Evolutionary conservation across 1,140 invertebrate species (phyloP).

Genomic region (Trissolcus basalis): DNA sequence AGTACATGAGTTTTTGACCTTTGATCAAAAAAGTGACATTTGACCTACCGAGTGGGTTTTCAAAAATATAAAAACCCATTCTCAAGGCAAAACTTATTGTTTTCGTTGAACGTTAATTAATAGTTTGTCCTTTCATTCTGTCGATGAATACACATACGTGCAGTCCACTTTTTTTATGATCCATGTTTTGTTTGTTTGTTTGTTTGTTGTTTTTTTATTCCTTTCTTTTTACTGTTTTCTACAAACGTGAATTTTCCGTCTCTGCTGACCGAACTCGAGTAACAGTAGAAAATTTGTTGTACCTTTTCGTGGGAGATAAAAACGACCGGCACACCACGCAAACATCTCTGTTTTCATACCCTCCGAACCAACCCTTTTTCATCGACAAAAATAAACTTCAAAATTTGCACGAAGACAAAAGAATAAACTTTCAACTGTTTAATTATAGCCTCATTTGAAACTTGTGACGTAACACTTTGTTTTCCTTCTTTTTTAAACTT

Average conservation of each 20-base stretch:
- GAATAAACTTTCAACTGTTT: no score
- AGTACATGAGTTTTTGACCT: background rate
- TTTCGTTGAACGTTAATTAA: slow-evolving; percentile 34
- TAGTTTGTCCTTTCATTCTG: slow-evolving; percentile 22
- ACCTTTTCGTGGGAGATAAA: slow-evolving; percentile 3
- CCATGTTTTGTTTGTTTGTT: background rate
- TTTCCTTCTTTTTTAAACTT: background rate
- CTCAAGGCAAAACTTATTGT: slow-evolving; percentile 15
- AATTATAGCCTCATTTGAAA: no score
- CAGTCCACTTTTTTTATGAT: slow-evolving; percentile 30
- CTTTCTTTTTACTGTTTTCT: background rate
- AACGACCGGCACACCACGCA: background rate
- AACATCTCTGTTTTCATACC: background rate
- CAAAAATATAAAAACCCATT: background rate
- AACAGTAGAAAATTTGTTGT: slow-evolving; percentile 6
- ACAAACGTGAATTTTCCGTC: slow-evolving; percentile 14
- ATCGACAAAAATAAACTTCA: no score
- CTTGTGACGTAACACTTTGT: background rate
- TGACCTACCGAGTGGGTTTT: background rate
- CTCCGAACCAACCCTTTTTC: no score
- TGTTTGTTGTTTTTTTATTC: background rate
- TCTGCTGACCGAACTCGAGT: slow-evolving; percentile 16
- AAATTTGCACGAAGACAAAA: no score
- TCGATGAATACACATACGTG: slow-evolving; percentile 17
- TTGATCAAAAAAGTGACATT: background rate